These are phyloP conservation scores for Byasa hedistus DNA, from an alignment of 2,888 invertebrate species.

Conservation along the genomic window DNA sequence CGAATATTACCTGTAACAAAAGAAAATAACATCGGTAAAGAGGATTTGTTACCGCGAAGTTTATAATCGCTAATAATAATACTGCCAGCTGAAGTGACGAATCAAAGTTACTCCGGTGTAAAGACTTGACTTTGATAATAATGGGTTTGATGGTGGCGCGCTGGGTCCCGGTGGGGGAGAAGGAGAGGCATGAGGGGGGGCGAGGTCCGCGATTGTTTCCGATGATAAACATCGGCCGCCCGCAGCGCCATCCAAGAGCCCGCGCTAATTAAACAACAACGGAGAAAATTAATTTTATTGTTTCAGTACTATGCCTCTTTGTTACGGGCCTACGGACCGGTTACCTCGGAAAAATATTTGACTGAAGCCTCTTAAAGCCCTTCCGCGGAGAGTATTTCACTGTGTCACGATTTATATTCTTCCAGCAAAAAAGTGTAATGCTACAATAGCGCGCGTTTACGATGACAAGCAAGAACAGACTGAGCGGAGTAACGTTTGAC, in stretches of 20 bases:
- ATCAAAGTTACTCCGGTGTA: slow-evolving; percentile 74
- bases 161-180: slow-evolving; percentile 35
- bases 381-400: slow-evolving; percentile 47
- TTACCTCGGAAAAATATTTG: slow-evolving; percentile 69
- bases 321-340: slow-evolving; percentile 60
- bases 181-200: slow-evolving; percentile 44
- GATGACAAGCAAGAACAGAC: slow-evolving; percentile 55
- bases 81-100: slow-evolving; percentile 72
- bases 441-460: slow-evolving; percentile 49
- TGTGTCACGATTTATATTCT: slow-evolving; percentile 50
- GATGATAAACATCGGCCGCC: slow-evolving; percentile 78
- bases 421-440: slow-evolving; percentile 40
- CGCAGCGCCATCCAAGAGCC: slow-evolving; percentile 73
- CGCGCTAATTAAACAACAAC: slow-evolving; percentile 79
- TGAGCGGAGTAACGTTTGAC: slow-evolving; percentile 61
- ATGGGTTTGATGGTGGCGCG: slow-evolving; percentile 67
- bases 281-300: slow-evolving; percentile 79
- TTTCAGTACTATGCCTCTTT: slow-evolving; percentile 74
- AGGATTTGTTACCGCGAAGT: slow-evolving; percentile 67
- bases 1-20: slow-evolving; percentile 67
- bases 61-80: slow-evolving; percentile 71
- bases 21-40: slow-evolving; percentile 62
- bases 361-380: slow-evolving; percentile 50
- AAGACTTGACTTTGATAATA: slow-evolving; percentile 76
- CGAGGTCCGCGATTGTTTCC: slow-evolving; percentile 66